Evolutionary conservation across 2,113 vertebrate species (phyloP), one percentile per base, ranked within the genome.

Genomic region (Chloropsis hardwickii): DNA sequence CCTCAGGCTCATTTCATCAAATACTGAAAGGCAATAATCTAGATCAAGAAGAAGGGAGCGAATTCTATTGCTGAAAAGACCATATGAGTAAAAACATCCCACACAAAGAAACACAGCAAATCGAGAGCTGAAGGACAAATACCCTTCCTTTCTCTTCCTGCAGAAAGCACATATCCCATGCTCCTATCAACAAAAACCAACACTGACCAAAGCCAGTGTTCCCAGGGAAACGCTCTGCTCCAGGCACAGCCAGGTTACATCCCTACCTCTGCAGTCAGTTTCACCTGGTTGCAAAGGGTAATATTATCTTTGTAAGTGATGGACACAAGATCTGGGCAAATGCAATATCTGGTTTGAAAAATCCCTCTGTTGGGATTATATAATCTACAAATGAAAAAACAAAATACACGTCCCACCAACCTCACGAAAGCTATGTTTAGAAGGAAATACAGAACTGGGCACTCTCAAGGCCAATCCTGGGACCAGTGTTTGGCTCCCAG

Each of bases 401-500:
- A 76, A 90, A 91, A 64, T 10, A 6, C 14, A 23, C 2, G 5
- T 53, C 69, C 47, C 50, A 72, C 13, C 53, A 56, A n/a, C 31
- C 48, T 64, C 39, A 29, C 0, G 1, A 47, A 42, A 90, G 31
- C 18, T 2, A 0, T 1, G 0, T 67, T 74, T 51, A 28, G 62
- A 53, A 62, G 50, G 45, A 86, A 70, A 45, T 33, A 27, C 17
- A 50, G 74, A 85, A 24, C 50, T 35, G 11, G 31, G 24, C 74
- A 48, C 16, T 85, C 16, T 44, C 35, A 65, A 67, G 62, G 74
- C 54, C 88, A 90, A 65, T 80, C 85, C 53, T 65, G 74, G 50
- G 62, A 81, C 53, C 37, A 40, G 19, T 51, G 65, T 61, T 77
- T 81, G 84, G 82, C 74, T 82, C 50, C 48, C 22, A 16, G 62